Conservation (phyloP, 1,140 invertebrate genomes). For the Trialeurodes vaporariorum region DNA sequence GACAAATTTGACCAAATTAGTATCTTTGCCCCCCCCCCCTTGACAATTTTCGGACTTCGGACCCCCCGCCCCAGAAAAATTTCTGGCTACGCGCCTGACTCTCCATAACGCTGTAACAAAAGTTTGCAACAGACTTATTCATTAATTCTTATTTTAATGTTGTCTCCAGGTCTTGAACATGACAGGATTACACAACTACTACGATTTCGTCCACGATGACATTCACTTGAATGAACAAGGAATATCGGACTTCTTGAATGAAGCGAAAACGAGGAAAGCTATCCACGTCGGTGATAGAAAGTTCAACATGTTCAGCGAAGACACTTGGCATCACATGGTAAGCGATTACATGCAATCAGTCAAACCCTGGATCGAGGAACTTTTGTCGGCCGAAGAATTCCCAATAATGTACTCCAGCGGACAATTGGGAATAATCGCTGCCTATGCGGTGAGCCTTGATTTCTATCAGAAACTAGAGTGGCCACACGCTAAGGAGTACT, state of each 20-base stretch:
- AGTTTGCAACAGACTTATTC: too few species aligned
- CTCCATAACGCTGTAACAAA: too few species aligned
- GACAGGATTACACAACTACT: too few species aligned
- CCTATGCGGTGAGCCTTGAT: conserved; percentile 61
- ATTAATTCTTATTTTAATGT: too few species aligned
- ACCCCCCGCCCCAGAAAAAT: too few species aligned
- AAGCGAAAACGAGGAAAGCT: conserved; percentile 45
- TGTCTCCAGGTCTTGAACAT: too few species aligned
- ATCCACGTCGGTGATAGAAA: conserved; percentile 71
- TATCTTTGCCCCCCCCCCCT: too few species aligned
- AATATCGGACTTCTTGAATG: conserved; percentile 47
- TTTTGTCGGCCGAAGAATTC: conserved; percentile 48
- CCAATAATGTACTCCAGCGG: conserved; percentile 64
- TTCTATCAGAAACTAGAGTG: conserved; percentile 44
- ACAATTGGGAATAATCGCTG: conserved; percentile 74
- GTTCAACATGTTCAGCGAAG: conserved; percentile 56
- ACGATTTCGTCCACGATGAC: too few species aligned
- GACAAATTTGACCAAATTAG: too few species aligned
- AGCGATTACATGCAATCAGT: conserved; percentile 73
- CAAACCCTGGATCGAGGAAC: conserved; percentile 56
- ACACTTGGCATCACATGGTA: conserved; percentile 50
- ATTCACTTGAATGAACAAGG: too few species aligned
- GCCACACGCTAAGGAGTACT: conserved; percentile 33
- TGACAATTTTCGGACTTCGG: too few species aligned
- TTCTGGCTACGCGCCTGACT: too few species aligned